Evolutionary conservation across 2,797 vertebrate species (phyloP), one percentile per base, ranked within the genome.

Genomic region (Syngnathus acus): DNA sequence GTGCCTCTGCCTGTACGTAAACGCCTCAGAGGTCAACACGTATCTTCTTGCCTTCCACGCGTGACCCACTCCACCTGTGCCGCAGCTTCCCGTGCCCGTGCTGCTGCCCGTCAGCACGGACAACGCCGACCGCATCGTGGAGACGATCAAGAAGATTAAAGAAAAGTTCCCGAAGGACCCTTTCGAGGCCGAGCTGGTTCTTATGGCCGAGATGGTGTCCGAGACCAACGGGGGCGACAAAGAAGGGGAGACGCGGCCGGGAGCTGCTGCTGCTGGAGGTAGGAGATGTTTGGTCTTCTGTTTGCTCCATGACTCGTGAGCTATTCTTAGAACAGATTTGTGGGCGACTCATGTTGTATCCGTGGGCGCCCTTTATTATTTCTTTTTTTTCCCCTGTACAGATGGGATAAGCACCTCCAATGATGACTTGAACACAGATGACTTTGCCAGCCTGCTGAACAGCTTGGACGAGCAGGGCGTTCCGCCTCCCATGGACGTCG

Each of bases 121-220:
- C 81, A 95, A 88, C 19, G 92, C 94, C 9, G 93, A 95, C 65
- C 92, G 91, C 80, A 89, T 92, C 16, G 78, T 92, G n/a, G 91
- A 97, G 77, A 93, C 92, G 64, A 94, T 94, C 89, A 92, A 94
- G 79, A 92, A 95, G 74, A 92, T 95, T 80, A 98, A 95, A 70
- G 92, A 95, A 54, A 97, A 95, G 82, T 88, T 95, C 79, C 92
- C 97, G 23, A 84, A 93, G 0, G 92, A 96, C 78, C 93, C 96
- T 0, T 94, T 93, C 68, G 96, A 98, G 86, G 94, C 95, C 0
- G 95, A 97, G 82, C 92, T 99, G 71, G 94, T 98, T 82, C 94
- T 98, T 82, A 98, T 98, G 96, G 96, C 96, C 10, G 96, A 97
- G 89, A 95, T 98, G 88, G 95, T 98, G 69, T 94, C 95, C 5